These are phyloP conservation scores for Odobenus rosmarus DNA, from an alignment of 2,113 vertebrate genomes.

Conservation along the genomic window DNA sequence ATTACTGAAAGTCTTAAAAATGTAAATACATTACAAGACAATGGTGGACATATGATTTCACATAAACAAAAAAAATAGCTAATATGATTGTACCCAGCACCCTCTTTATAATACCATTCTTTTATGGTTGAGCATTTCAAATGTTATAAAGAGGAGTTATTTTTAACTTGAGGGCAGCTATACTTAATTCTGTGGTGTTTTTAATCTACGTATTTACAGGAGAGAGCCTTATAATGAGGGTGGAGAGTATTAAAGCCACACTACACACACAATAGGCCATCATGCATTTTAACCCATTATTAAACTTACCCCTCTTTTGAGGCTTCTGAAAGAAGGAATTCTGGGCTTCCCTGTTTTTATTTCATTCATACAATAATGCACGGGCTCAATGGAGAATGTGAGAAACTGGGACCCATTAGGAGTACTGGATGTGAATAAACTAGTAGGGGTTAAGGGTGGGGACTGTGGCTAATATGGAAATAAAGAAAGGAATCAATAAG, in stretches of 20 bases:
- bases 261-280: conserved; percentile 89
- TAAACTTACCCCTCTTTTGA: conserved; percentile 97
- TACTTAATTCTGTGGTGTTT: conserved; percentile 73
- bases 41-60: conserved; percentile 85
- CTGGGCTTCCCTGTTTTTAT: conserved; percentile 96
- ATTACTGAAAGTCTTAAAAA: conserved; percentile 85
- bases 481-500: conserved; percentile 91
- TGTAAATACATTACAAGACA: conserved; percentile 82
- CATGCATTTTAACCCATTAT: conserved; percentile 88
- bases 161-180: conserved; percentile 73
- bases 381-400: conserved; percentile 93
- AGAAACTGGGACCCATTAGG: conserved; percentile 90
- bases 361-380: conserved; percentile 96
- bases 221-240: conserved; percentile 89
- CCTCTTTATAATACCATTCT: conserved; percentile 89
- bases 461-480: conserved; percentile 90
- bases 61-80: conserved; percentile 83
- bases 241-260: conserved; percentile 88
- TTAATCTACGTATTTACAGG: conserved; percentile 65
- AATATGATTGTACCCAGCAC: conserved; percentile 87
- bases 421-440: conserved; percentile 88
- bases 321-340: conserved; percentile 94
- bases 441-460: conserved; percentile 89
- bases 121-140: conserved; percentile 73
- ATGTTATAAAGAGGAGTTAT: conserved; percentile 69